Evolutionary conservation across 2,888 invertebrate genomes (phyloP).

Genomic region (Mellilla xanthometata): DNA sequence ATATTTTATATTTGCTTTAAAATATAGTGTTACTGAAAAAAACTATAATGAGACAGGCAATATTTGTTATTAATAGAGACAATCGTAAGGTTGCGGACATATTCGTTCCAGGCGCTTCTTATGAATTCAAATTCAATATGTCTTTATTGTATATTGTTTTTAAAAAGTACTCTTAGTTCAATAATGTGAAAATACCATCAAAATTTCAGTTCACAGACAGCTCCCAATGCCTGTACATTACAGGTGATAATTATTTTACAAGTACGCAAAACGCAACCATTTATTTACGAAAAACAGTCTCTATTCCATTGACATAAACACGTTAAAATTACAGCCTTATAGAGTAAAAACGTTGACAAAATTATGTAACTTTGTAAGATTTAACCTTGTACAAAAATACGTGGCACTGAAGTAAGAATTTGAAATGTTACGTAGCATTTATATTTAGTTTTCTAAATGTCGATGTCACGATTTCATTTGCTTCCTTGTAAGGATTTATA

Average conservation of each 20-base stretch:
- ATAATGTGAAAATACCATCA: no score
- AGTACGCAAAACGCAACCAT: constrained; percentile 9
- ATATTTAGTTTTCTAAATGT: constrained; percentile 14
- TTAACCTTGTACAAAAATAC: constrained; percentile 31
- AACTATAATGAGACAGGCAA: no score
- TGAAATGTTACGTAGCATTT: constrained; percentile 7
- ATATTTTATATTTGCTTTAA: no score
- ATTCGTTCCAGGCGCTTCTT: no score
- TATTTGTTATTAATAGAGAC: no score
- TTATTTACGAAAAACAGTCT: constrained; percentile 1
- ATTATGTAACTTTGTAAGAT: constrained; percentile 18
- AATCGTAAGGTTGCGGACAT: no score
- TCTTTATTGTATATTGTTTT: no score
- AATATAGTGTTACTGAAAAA: no score
- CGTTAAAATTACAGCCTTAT: constrained; percentile 3
- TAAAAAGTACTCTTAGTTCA: no score
- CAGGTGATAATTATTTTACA: constrained; percentile 15
- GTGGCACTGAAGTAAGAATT: constrained; percentile 13
- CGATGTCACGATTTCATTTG: constrained; percentile 14
- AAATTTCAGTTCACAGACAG: no score
- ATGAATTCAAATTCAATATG: no score
- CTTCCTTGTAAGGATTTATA: constrained; percentile 10
- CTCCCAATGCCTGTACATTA: constrained; percentile 4
- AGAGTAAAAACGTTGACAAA: constrained; percentile 13
- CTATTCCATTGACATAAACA: constrained; percentile 12